Percentiles rank a stretch among this genome's conserved stretches.
These are phyloP conservation scores for Melanargia galathea DNA, from an alignment of 2,888 invertebrate species.

Conservation along the genomic window DNA sequence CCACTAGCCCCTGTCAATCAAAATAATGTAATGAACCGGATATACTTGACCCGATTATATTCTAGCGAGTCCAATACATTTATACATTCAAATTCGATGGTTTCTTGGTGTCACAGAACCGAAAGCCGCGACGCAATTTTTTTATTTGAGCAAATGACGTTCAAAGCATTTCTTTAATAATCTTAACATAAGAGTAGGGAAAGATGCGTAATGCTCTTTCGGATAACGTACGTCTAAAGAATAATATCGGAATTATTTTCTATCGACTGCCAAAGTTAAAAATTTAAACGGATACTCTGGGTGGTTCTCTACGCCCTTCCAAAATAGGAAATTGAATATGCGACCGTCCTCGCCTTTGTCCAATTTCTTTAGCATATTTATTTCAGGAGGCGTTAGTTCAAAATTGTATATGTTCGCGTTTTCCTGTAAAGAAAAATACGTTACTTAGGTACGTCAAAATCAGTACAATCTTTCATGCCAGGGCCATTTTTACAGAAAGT, in stretches of 20 bases:
- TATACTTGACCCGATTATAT: too few species aligned
- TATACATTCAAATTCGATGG: too few species aligned
- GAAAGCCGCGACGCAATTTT: neutral
- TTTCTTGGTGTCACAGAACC: too few species aligned
- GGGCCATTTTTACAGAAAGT: too few species aligned
- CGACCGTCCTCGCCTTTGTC: constrained; percentile 84
- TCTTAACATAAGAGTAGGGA: neutral
- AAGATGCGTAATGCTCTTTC: neutral
- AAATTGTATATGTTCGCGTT: constrained; percentile 87
- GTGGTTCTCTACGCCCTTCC: constrained; percentile 86
- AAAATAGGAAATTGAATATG: constrained; percentile 86
- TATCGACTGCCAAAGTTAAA: constrained; percentile 20
- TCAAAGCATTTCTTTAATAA: neutral
- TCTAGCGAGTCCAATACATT: too few species aligned
- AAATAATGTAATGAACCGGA: too few species aligned
- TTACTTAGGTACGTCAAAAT: neutral
- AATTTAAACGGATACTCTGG: constrained; percentile 86
- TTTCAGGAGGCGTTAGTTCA: constrained; percentile 79
- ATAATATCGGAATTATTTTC: neutral
- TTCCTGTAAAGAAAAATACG: constrained; percentile 59
- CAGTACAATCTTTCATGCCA: too few species aligned
- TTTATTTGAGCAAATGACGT: neutral
- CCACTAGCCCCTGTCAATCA: too few species aligned
- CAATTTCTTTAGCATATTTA: constrained; percentile 77
- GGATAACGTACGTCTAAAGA: neutral